Conservation (phyloP, 64 coral and sea anemone genomes). For the Anthopleura sola region DNA sequence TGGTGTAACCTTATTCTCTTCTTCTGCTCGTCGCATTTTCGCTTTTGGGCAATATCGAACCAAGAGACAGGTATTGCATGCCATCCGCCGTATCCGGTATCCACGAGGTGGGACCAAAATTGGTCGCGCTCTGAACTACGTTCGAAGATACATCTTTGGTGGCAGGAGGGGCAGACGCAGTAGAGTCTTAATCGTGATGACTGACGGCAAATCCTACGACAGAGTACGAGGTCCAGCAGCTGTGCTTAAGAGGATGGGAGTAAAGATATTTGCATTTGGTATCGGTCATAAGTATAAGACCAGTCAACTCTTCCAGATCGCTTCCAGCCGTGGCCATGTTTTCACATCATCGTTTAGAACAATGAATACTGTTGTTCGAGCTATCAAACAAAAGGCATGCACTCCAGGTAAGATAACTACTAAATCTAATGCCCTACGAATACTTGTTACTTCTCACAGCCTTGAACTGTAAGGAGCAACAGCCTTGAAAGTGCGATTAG, state of each 20-base stretch:
- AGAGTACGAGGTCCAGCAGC: conserved; percentile 28
- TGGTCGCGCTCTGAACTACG: conserved; percentile 42
- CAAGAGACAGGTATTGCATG: conserved; percentile 19
- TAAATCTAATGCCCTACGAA: too few species aligned
- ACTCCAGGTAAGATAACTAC: conserved; percentile 12
- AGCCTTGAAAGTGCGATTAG: too few species aligned
- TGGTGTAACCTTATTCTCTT: conserved; percentile 51
- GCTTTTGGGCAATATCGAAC: conserved; percentile 40
- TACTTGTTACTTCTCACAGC: too few species aligned
- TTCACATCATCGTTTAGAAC: conserved; percentile 44
- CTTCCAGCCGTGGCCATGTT: conserved; percentile 26
- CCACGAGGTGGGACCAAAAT: conserved; percentile 57
- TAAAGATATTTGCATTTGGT: conserved; percentile 35
- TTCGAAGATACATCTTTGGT: conserved; percentile 22
- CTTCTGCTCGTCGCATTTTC: conserved; percentile 38
- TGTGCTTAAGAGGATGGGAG: conserved; percentile 9
- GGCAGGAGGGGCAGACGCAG: neutral
- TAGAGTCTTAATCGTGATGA: conserved; percentile 57
- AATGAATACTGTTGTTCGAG: conserved; percentile 32
- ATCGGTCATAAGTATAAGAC: neutral
- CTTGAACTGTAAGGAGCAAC: too few species aligned
- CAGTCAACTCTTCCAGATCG: conserved; percentile 48
- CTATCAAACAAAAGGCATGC: conserved; percentile 49
- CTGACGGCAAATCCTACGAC: conserved; percentile 74
- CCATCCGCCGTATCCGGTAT: conserved; percentile 56